Evolutionary conservation across 2,797 vertebrate species (phyloP).

Genomic region (Australoheros facetus): DNA sequence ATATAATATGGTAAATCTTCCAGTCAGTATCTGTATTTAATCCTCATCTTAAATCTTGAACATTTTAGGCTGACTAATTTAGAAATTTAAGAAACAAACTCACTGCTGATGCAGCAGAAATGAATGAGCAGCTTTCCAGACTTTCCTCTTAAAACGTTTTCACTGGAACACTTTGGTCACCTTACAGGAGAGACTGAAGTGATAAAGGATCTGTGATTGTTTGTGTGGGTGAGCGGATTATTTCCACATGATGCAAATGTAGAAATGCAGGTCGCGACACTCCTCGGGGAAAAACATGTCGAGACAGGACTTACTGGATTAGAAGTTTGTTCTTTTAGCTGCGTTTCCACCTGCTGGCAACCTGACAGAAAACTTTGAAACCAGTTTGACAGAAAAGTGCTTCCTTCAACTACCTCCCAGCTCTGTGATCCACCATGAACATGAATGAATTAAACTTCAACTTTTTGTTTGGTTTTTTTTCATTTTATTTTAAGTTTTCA

Average conservation of each 20-base stretch:
- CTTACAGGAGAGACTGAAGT: background rate
- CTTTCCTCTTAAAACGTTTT: background rate
- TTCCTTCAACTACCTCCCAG: background rate
- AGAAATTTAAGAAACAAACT: background rate
- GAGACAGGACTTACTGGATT: background rate
- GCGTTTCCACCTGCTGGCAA: background rate
- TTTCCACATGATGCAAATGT: background rate
- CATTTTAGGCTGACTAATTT: background rate
- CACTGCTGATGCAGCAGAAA: background rate
- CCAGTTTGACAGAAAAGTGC: background rate
- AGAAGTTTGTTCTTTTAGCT: background rate
- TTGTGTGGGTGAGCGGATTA: background rate
- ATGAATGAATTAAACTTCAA: background rate
- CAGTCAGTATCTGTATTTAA: background rate
- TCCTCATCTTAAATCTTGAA: background rate
- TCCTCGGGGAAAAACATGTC: background rate
- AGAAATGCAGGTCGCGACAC: background rate
- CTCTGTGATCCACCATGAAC: accelerated
- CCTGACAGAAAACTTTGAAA: background rate
- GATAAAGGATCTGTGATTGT: background rate
- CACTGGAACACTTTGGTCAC: background rate
- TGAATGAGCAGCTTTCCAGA: background rate
- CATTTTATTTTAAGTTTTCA: too few relatives aligned
- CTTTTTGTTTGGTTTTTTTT: too few relatives aligned
- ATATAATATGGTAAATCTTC: background rate